These are phyloP conservation scores for Fregata magnificens DNA, from an alignment of 2,113 vertebrate species.

Conservation along the genomic window DNA sequence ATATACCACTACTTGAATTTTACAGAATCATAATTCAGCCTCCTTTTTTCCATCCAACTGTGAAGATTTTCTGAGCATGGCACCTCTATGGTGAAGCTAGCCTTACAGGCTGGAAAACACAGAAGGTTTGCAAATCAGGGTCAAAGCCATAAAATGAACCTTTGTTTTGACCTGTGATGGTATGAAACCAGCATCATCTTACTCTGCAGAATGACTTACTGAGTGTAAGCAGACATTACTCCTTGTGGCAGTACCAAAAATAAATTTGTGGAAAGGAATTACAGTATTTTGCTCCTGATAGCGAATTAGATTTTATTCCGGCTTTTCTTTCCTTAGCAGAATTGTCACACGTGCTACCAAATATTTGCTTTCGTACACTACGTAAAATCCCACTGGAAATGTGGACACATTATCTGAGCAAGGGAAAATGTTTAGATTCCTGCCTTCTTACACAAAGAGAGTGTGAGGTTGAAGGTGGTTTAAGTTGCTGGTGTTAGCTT, in stretches of 20 bases:
- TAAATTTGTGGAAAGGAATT: not conserved
- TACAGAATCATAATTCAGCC: not conserved
- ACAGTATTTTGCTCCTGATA: not conserved
- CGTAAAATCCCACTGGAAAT: not conserved
- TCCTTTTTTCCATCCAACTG: not conserved
- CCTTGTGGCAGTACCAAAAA: not conserved
- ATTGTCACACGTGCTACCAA: not conserved
- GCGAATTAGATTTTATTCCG: not conserved
- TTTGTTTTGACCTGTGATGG: not conserved
- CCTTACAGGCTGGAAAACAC: not conserved
- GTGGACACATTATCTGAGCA: not conserved
- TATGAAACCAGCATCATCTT: not conserved
- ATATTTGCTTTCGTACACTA: not conserved
- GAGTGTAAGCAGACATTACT: not conserved
- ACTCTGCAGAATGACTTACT: not conserved
- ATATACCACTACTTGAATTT: not conserved
- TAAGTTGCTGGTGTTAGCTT: not conserved
- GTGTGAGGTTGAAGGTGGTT: not conserved
- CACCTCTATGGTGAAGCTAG: not conserved
- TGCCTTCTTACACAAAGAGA: not conserved
- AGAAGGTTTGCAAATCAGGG: not conserved
- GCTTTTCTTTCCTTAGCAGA: not conserved
- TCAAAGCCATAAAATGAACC: not conserved
- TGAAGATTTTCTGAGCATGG: not conserved
- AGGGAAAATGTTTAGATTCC: not conserved